Evolutionary conservation across 2,113 vertebrate genomes (phyloP).

Genomic region (Nycticorax nycticorax): DNA sequence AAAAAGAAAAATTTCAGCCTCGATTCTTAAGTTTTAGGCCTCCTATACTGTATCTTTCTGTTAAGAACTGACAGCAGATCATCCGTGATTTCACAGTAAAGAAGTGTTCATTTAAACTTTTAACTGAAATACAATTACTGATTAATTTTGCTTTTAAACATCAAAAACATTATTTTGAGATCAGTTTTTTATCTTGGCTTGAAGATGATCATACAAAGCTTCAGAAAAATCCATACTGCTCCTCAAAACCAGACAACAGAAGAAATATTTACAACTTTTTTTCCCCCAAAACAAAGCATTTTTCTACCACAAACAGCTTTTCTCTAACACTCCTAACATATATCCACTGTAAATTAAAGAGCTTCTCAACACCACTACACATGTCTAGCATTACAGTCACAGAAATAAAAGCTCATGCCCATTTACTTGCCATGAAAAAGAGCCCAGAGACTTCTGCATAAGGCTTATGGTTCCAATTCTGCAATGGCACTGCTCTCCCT

Average conservation of each 20-base stretch:
- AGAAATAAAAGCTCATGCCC: neutral
- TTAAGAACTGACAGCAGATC: neutral
- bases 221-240: neutral
- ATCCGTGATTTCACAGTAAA: fast-evolving
- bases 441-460: neutral
- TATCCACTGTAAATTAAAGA: neutral
- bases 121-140: neutral
- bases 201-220: neutral
- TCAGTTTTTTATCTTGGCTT: neutral
- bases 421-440: neutral
- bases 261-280: neutral
- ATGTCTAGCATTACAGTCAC: neutral
- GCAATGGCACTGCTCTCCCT: neutral
- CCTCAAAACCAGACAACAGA: neutral
- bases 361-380: neutral
- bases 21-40: neutral
- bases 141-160: neutral
- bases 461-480: neutral
- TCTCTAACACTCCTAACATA: neutral
- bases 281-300: neutral
- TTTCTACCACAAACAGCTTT: neutral
- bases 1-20: neutral
- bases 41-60: neutral
- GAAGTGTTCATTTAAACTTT: neutral
- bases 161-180: neutral